Base-by-base conservation (phyloP, 2,113 vertebrate species). In the Condylura cristata region DNA sequence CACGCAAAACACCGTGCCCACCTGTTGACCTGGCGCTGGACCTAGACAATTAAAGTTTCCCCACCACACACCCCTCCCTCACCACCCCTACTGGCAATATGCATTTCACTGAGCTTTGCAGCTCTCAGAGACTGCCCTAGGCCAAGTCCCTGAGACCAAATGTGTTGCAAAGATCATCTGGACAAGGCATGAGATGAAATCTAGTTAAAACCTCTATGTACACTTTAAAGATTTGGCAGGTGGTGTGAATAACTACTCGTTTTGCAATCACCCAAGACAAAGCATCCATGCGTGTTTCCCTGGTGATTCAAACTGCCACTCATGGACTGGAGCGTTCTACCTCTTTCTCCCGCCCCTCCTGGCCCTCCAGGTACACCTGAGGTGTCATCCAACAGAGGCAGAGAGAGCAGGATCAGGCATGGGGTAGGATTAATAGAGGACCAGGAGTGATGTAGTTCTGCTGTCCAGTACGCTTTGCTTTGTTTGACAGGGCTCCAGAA, bases 391-490 rank as follows among this genome's bases (percentile, higher is more conserved):
- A 13, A 68, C 32, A 44, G 72, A 65, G 56, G 71, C 17, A 13
- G 34, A 53, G 60, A 60, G 46, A 63, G 5, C 8, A 60, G 3
- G 24, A 17, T 28, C 12, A 16, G 34, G 65, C 8, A 60, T 39
- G 30, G 1, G 39, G 16, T 66, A 46, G 58, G 39, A 3, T 24
- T 3, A 24, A 6, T 53, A 20, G n/a, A 7, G 81, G 51, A 74
- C 18, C 2, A 46, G 34, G 2, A 30, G 34, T 18, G 32, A 89
- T 81, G 4, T 1, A n/a, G 32, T 46, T 26, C 6, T 7, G 2
- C 6, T 18, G 7, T 66, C 11, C 56, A 18, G 5, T 12, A 26
- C 4, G 3, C 37, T 22, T 0, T 4, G 16, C 18, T 16, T 16
- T 12, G n/a, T 68, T 14, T 12, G 9, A 11, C 10, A 44, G 11